Percentiles rank a stretch among this genome's conserved stretches.
These are phyloP conservation scores for Labroides dimidiatus DNA, from an alignment of 2,797 vertebrate species.

Conservation along the genomic window DNA sequence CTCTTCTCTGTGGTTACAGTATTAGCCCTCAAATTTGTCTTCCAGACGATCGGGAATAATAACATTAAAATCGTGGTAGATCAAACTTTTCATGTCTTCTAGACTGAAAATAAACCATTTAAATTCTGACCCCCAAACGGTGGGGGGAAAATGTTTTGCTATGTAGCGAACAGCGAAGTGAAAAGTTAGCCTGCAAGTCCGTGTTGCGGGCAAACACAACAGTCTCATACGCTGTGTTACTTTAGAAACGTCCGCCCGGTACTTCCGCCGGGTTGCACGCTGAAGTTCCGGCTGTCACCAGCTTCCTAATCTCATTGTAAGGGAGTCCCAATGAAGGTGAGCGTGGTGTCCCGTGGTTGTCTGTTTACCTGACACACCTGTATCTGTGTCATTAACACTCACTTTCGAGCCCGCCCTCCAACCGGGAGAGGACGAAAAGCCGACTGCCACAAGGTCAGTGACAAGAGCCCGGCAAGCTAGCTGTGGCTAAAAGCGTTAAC, in stretches of 20 bases:
- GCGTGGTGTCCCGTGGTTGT: slow-evolving; percentile 36
- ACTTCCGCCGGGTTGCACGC: slow-evolving; percentile 52
- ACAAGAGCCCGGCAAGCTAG: slow-evolving; percentile 37
- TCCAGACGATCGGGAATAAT: too few species aligned
- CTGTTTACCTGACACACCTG: slow-evolving; percentile 68
- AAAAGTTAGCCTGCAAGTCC: background rate
- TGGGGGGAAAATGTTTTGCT: too few species aligned
- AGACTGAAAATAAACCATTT: too few species aligned
- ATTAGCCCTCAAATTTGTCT: too few species aligned
- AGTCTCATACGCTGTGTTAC: slow-evolving; percentile 4
- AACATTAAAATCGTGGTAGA: too few species aligned
- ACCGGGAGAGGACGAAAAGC: slow-evolving; percentile 63
- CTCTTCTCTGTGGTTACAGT: too few species aligned
- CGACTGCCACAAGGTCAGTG: slow-evolving; percentile 81
- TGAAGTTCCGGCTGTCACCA: slow-evolving; percentile 58
- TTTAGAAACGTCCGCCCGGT: slow-evolving; percentile 39
- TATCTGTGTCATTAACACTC: slow-evolving; percentile 52
- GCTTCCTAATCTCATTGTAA: slow-evolving; percentile 42
- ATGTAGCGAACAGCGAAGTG: too few species aligned
- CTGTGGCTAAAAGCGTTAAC: slow-evolving; percentile 49
- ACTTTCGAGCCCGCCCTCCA: slow-evolving; percentile 44
- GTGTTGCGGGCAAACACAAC: accelerated
- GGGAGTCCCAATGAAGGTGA: slow-evolving; percentile 69
- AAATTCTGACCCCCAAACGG: too few species aligned
- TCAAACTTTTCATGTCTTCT: too few species aligned